These are phyloP conservation scores for Sinonovacula constricta DNA, from an alignment of 1,140 invertebrate species.

Conservation along the genomic window DNA sequence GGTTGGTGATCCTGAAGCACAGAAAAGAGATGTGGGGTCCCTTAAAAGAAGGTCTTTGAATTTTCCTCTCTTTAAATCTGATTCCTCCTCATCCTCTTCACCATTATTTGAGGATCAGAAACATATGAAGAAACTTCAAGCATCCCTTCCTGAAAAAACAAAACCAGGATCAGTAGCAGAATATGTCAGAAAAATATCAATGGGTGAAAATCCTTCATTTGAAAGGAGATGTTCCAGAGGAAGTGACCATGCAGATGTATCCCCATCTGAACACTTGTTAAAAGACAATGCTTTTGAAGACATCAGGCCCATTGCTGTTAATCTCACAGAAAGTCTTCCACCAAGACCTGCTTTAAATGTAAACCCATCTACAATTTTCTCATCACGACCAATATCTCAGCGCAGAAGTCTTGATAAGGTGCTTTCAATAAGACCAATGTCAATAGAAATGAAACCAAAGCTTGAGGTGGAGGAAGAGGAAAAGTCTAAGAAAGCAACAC, in stretches of 20 bases:
- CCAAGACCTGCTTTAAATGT: no score
- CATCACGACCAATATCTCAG: not conserved
- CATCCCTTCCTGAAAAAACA: constrained; percentile 23
- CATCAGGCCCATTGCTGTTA: no score
- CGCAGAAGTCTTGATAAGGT: not conserved
- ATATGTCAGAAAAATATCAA: constrained; percentile 39
- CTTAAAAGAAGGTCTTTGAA: not conserved
- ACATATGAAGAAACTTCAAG: constrained; percentile 36
- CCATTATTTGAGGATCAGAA: constrained; percentile 28
- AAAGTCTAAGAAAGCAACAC: not conserved
- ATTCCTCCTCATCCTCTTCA: constrained; percentile 12
- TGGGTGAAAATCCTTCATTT: constrained; percentile 6
- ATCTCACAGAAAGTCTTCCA: no score
- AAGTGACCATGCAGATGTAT: not conserved
- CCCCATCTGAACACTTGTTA: no score
- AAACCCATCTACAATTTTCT: constrained; percentile 30
- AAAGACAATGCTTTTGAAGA: no score
- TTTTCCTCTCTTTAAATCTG: constrained; percentile 21
- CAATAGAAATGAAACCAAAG: constrained; percentile 20
- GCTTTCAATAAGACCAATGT: constrained; percentile 28
- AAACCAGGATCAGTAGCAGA: constrained; percentile 38
- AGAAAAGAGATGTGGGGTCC: not conserved
- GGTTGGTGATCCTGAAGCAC: constrained; percentile 5
- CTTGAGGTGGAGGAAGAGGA: not conserved
- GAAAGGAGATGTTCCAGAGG: not conserved